These are phyloP conservation scores for Lottia gigantea DNA, from an alignment of 2,888 invertebrate species.

Conservation along the genomic window DNA sequence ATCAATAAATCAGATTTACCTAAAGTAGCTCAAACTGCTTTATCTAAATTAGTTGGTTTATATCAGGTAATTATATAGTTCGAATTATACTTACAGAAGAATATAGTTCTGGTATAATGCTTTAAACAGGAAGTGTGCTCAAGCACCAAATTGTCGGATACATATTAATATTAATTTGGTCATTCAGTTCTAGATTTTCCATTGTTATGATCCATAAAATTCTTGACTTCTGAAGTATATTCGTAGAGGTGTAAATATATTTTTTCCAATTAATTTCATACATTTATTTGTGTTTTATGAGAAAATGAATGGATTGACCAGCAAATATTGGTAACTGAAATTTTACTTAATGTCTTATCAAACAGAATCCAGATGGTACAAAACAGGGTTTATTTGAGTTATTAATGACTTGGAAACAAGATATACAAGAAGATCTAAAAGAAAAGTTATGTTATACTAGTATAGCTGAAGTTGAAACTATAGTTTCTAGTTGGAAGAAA, in stretches of 20 bases:
- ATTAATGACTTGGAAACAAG: slow-evolving; percentile 31
- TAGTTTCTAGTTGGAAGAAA: slow-evolving; percentile 51
- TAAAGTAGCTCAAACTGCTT: slow-evolving; percentile 31
- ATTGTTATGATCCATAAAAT: too few species aligned
- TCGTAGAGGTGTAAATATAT: too few species aligned
- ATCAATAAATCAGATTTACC: slow-evolving; percentile 24
- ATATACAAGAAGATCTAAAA: slow-evolving; percentile 27
- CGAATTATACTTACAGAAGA: too few species aligned
- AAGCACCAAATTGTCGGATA: neutral
- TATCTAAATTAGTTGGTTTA: slow-evolving; percentile 36
- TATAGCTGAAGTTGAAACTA: slow-evolving; percentile 36
- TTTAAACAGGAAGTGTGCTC: too few species aligned
- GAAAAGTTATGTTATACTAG: slow-evolving; percentile 30
- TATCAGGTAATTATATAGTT: slow-evolving; percentile 41
- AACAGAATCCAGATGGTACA: slow-evolving; percentile 49
- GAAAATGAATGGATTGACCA: too few species aligned
- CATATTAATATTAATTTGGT: too few species aligned
- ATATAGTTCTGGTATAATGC: too few species aligned
- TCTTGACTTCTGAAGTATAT: too few species aligned
- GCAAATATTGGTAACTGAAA: too few species aligned
- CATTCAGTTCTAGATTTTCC: too few species aligned
- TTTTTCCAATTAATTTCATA: too few species aligned
- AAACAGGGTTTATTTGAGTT: slow-evolving; percentile 49
- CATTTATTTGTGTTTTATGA: too few species aligned
- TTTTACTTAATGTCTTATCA: slow-evolving; percentile 12